Percentiles rank a stretch among this genome's conserved stretches.
These are phyloP conservation scores for Nibea albiflora DNA, from an alignment of 2,113 vertebrate species.

Conservation along the genomic window DNA sequence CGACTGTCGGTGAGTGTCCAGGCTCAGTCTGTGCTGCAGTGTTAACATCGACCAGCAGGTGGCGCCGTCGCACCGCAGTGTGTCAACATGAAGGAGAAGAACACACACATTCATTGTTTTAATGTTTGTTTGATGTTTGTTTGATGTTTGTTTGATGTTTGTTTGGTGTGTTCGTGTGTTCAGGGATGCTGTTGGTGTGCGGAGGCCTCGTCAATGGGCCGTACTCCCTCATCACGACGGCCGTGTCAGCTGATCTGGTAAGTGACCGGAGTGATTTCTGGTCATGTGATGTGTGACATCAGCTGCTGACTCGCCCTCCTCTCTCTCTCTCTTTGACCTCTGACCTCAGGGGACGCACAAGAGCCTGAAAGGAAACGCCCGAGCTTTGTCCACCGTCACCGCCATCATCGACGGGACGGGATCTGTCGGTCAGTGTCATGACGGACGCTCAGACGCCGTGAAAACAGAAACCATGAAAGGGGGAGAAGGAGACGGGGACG, in stretches of 20 bases:
- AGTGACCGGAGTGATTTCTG: slow-evolving; percentile 47
- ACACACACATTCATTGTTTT: too few relatives aligned
- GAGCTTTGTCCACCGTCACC: slow-evolving; percentile 92
- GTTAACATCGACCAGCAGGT: too few relatives aligned
- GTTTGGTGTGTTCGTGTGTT: background rate
- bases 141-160: too few relatives aligned
- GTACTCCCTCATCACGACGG: slow-evolving; percentile 94
- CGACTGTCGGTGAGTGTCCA: slow-evolving; percentile 86
- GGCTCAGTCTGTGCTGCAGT: too few relatives aligned
- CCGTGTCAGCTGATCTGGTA: slow-evolving; percentile 96
- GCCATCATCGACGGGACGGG: slow-evolving; percentile 97
- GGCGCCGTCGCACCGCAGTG: too few relatives aligned
- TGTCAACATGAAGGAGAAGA: too few relatives aligned
- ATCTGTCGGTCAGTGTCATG: slow-evolving; percentile 83
- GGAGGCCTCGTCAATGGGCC: slow-evolving; percentile 94
- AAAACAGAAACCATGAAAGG: too few relatives aligned
- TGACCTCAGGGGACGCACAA: slow-evolving; percentile 91
- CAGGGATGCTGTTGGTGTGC: slow-evolving; percentile 93
- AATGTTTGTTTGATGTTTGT: too few relatives aligned
- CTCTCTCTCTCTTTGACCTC: background rate
- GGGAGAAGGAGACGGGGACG: too few relatives aligned
- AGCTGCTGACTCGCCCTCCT: background rate
- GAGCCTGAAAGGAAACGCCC: slow-evolving; percentile 92
- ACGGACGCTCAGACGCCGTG: too few relatives aligned
- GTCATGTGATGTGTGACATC: too few relatives aligned